Evolutionary conservation across 2,113 vertebrate species (phyloP), one percentile per base, ranked within the genome.

Genomic region (Glaucidium brasilianum): DNA sequence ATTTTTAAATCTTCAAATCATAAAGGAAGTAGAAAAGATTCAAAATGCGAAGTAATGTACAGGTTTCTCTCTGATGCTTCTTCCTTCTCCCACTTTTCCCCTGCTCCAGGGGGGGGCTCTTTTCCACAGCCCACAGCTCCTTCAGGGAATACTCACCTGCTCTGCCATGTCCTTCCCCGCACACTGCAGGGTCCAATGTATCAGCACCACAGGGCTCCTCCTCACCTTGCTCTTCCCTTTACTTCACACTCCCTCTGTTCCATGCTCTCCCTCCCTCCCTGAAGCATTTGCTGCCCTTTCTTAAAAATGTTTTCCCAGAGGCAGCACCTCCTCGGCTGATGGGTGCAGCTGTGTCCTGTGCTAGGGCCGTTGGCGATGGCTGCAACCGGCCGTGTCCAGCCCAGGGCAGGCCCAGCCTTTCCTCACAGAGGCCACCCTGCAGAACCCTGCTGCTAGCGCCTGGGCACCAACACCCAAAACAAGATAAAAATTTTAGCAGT

Each of bases 381-480:
- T 55, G 43, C 41, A 58, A 41, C 30, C 2, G 0, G 25, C 26
- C 5, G 2, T 22, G n/a, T 12, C 21, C 0, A 0, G 12, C 32
- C 12, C 2, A 3, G 39, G 26, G 25, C 26, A 67, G 59, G 15
- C 15, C 25, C 22, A 4, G 47, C 12, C 32, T 12, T 10, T n/a
- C 32, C 53, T 74, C n/a, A 55, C 16, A 37, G 32, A 17, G 55
- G 9, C 32, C 3, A 0, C 25, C 23, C 16, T 11, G 17, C 55
- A 63, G 22, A 9, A 21, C 6, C 20, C 49, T 6, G 2, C 14
- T 19, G 15, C n/a, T 20, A 21, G 32, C 18, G 21, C 23, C 25
- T 47, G 26, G 15, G 12, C 21, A 55, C 0, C 2, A 49, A 26
- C 29, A 85, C 6, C 8, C 16, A 62, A 85, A 73, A 29, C 35